These are phyloP conservation scores for Poeciliopsis prolifica DNA, from an alignment of 2,113 vertebrate genomes.

Conservation along the genomic window DNA sequence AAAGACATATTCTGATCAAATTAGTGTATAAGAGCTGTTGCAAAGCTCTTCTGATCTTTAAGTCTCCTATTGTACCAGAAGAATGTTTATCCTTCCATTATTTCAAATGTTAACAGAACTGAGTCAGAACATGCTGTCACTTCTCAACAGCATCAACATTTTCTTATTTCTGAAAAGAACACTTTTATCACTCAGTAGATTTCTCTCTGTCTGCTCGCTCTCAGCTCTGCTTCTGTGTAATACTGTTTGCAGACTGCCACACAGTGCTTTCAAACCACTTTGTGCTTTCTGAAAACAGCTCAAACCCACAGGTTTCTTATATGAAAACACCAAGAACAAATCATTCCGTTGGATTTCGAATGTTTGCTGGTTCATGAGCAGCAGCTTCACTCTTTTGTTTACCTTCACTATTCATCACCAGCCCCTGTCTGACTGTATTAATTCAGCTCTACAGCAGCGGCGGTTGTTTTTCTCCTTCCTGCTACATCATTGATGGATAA, in stretches of 20 bases:
- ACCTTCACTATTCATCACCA: background rate
- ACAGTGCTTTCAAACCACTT: slow-evolving; percentile 14
- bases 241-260: slow-evolving; percentile 5
- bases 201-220: slow-evolving; percentile 13
- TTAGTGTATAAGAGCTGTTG: slow-evolving; percentile 12
- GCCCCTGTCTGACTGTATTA: slow-evolving; percentile 1
- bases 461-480: slow-evolving; percentile 30
- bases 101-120: slow-evolving; percentile 19
- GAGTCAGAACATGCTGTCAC: slow-evolving; percentile 22
- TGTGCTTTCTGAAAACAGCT: slow-evolving; percentile 19
- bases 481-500: slow-evolving; percentile 58
- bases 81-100: slow-evolving; percentile 11
- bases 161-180: slow-evolving; percentile 21
- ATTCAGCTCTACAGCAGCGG: background rate
- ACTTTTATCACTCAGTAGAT: slow-evolving; percentile 9
- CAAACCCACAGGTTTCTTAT: slow-evolving; percentile 14
- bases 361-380: slow-evolving; percentile 9
- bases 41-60: slow-evolving; percentile 8
- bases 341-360: slow-evolving; percentile 2
- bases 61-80: slow-evolving; percentile 3
- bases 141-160: background rate
- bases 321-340: slow-evolving; percentile 23
- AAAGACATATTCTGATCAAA: background rate
- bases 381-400: background rate
- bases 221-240: slow-evolving; percentile 12